Evolutionary conservation across 1,140 invertebrate species (phyloP), one percentile per base, ranked within the genome.

Genomic region (Plutomurus gul): DNA sequence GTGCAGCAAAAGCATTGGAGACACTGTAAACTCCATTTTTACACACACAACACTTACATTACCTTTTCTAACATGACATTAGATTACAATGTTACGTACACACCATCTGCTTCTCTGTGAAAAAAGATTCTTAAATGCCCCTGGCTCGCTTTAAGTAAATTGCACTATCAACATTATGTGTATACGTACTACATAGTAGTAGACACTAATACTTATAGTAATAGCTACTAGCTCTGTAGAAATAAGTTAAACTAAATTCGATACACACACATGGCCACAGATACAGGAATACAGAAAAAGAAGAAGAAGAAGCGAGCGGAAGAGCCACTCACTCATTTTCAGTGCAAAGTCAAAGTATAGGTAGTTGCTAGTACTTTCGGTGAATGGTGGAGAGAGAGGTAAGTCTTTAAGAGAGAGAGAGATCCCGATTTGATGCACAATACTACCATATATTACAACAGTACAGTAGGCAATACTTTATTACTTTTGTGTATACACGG

Each of bases 61-160:
- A 43, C n/a, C 6, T 27, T 33, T 65, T 65, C 18, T 22, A n/a
- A 10, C 25, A 65, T 13, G 56, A 65, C 56, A 65, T 65, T n/a
- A n/a, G n/a, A n/a, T n/a, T 65, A 65, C 27, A 65, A 33, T 65
- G 27, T 65, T 36, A 36, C 27, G 56, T 56, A 33, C 56, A 27
- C 56, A 65, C 56, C 56, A 65, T 65, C 56, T 65, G 56, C 30
- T 65, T 27, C 13, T 5, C n/a, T n/a, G n/a, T n/a, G n/a, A n/a
- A n/a, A 65, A 65, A 65, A 65, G 56, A 65, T 65, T 65, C 56
- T 65, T 65, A 65, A 65, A 65, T 65, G 56, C 56, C 56, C 27
- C 18, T 30, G 27, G 56, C 56, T 43, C 56, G 56, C 13, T 56
- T 56, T 56, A 56, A 22, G 51, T 56, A 65, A 65, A 65, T 65